Evolutionary conservation across 2,113 vertebrate species (phyloP).

Genomic region (Chrysemys picta): DNA sequence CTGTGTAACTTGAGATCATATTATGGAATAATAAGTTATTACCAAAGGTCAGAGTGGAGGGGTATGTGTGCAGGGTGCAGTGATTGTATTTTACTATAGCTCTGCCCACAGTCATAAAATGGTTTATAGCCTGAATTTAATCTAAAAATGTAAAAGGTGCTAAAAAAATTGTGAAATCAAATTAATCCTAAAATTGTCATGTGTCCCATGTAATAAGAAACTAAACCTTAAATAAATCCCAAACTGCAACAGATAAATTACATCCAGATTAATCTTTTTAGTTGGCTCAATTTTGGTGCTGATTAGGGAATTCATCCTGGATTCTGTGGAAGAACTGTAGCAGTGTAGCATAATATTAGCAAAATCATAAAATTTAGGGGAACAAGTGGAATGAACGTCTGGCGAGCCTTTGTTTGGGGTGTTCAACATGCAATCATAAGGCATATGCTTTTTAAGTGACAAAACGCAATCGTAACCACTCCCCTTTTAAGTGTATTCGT

Average conservation of each 20-base stretch:
- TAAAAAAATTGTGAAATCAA: background rate
- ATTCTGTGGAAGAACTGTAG: background rate
- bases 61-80: background rate
- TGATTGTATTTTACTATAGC: background rate
- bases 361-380: background rate
- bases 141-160: background rate
- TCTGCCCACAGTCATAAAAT: background rate
- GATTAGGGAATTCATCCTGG: background rate
- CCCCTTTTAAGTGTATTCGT: background rate
- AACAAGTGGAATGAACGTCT: background rate
- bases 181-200: background rate
- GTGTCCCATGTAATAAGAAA: background rate
- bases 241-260: background rate
- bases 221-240: background rate
- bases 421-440: background rate
- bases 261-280: background rate
- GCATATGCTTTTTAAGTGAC: background rate
- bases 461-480: background rate
- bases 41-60: background rate
- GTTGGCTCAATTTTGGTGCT: background rate
- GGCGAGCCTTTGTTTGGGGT: background rate
- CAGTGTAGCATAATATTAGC: fast-evolving
- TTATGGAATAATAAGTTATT: background rate
- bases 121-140: background rate
- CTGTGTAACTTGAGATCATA: background rate